These are phyloP conservation scores for Silurus asotus DNA, from an alignment of 2,113 vertebrate species.

Conservation along the genomic window DNA sequence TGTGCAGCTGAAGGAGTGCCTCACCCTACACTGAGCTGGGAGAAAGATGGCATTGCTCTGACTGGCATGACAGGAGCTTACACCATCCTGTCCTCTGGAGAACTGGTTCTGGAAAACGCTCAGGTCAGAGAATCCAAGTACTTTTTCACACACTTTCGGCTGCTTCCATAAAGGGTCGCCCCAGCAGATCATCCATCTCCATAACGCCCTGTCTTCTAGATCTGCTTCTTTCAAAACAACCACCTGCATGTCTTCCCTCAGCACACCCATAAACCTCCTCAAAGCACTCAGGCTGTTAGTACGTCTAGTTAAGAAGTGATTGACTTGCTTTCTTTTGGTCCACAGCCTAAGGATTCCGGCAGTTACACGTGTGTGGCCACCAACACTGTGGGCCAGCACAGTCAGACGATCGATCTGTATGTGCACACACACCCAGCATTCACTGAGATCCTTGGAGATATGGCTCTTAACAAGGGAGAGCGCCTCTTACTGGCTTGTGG, in stretches of 20 bases:
- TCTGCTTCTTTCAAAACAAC: too few relatives aligned
- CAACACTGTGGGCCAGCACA: slow-evolving; percentile 84
- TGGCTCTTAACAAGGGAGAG: slow-evolving; percentile 89
- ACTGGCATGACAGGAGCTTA: slow-evolving; percentile 75
- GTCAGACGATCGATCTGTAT: slow-evolving; percentile 69
- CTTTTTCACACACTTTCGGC: too few relatives aligned
- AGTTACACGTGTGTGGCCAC: slow-evolving; percentile 85
- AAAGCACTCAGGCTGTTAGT: not conserved
- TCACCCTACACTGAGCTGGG: slow-evolving; percentile 82
- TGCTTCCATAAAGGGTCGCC: too few relatives aligned
- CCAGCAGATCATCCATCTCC: too few relatives aligned
- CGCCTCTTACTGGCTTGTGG: slow-evolving; percentile 82
- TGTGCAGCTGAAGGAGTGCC: slow-evolving; percentile 87
- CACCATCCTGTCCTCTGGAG: slow-evolving; percentile 78
- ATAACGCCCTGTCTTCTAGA: too few relatives aligned
- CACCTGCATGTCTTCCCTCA: too few relatives aligned
- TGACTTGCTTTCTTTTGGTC: slow-evolving; percentile 2
- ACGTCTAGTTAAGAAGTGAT: not conserved
- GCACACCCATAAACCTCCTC: too few relatives aligned
- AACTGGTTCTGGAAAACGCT: slow-evolving; percentile 81
- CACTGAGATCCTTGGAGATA: slow-evolving; percentile 83
- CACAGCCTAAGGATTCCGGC: slow-evolving; percentile 85
- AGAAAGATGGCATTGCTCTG: slow-evolving; percentile 74
- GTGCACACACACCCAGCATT: slow-evolving; percentile 86
- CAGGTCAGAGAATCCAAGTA: slow-evolving; percentile 71